Base-by-base conservation (phyloP, 2,797 vertebrate genomes). In the Discoglossus pictus region DNA sequence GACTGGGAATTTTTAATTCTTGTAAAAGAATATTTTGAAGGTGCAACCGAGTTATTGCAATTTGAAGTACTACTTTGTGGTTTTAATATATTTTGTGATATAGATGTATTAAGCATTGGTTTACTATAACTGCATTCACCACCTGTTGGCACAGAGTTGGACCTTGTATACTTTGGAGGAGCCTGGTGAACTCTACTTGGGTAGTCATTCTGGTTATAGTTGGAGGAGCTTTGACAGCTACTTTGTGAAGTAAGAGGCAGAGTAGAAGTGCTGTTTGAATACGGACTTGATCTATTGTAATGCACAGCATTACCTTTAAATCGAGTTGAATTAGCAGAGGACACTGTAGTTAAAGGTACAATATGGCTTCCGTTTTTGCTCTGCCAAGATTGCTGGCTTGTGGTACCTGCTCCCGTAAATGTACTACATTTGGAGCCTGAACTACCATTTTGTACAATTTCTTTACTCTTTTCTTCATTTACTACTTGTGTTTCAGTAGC, bases 11-110 rank as follows among this genome's bases (percentile, higher is more conserved):
- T 77, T 66, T 71, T 82, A 2, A 75, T 43, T 59, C 80, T 87
- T 59, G 75, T 83, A 46, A 93, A 92, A 7, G 79, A 85, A 23
- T 84, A 89, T 61, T 84, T 82, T 27, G 83, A 74, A 62, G 65
- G 68, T 61, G 38, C 2, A 9, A 63, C 2, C n/a, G 68, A 61
- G 25, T 20, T 52, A 71, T 59, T 82, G 18, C 61, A 76, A 74
- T 40, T 24, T 39, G 40, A 67, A 43, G 12, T 62, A 31, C 39
- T 62, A 55, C 1, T 8, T 73, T 68, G 40, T 17, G 44, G 27
- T 46, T 56, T 74, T 61, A 18, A 12, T 0, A 0, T 2, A 2
- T 20, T 69, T 59, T n/a, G 72, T 6, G 79, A 80, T 20, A 71
- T 52, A 66, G 51, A 77, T 13, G 79, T 79, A 39, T 61, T 80